Conservation (phyloP, 2,113 vertebrate species). For the Antennarius striatus region DNA sequence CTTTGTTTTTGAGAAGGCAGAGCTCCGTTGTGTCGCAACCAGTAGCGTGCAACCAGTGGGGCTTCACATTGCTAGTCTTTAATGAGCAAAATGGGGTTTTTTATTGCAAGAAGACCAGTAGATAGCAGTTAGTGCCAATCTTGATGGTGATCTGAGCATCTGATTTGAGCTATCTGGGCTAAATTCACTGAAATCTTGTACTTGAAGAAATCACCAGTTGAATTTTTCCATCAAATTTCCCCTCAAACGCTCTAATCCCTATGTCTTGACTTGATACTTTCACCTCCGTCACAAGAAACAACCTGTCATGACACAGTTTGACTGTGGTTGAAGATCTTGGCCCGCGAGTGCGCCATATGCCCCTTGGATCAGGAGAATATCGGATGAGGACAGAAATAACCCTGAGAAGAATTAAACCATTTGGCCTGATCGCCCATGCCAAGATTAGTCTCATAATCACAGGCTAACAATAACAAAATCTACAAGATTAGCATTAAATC, state of each 20-base stretch:
- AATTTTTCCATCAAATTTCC: too few relatives aligned
- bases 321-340: conserved; percentile 28
- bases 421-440: conserved; percentile 39
- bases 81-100: neutral
- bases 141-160: neutral
- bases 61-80: too few relatives aligned
- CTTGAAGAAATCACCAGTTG: neutral
- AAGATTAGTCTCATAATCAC: conserved; percentile 70
- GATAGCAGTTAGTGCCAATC: neutral
- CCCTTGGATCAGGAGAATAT: conserved; percentile 49
- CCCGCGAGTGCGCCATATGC: conserved; percentile 52
- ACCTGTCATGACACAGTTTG: conserved; percentile 16
- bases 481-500: conserved; percentile 62
- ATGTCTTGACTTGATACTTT: conserved; percentile 1
- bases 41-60: too few relatives aligned
- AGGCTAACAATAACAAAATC: conserved; percentile 65
- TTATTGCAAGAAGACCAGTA: neutral
- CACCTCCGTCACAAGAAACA: conserved; percentile 7
- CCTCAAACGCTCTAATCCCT: too few relatives aligned
- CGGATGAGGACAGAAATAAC: conserved; percentile 60
- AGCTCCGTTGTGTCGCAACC: too few relatives aligned
- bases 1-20: too few relatives aligned
- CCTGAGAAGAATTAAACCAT: conserved; percentile 55
- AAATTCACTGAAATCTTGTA: neutral
- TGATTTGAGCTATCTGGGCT: neutral